These are phyloP conservation scores for Siniperca scherzeri DNA, from an alignment of 2,797 vertebrate genomes.

Conservation along the genomic window DNA sequence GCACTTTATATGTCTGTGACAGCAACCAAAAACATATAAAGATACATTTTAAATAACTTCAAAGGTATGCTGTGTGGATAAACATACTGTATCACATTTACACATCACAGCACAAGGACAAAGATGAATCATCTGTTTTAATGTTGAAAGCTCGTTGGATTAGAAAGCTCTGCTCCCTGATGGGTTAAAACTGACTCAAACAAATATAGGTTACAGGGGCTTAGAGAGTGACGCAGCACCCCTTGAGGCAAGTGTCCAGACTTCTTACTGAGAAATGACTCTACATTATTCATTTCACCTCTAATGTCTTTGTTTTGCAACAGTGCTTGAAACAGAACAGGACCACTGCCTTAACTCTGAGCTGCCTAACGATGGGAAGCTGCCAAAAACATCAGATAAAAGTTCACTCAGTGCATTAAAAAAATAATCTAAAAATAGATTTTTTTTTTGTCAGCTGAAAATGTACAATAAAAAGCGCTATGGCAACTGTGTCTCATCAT, in stretches of 20 bases:
- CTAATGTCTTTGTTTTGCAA: slow-evolving; percentile 70
- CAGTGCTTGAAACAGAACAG: slow-evolving; percentile 52
- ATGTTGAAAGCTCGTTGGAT: slow-evolving; percentile 40
- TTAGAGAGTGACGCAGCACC: slow-evolving; percentile 60
- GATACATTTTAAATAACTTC: slow-evolving; percentile 48
- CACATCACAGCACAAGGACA: slow-evolving; percentile 48
- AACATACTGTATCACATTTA: slow-evolving; percentile 50
- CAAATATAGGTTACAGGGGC: slow-evolving; percentile 68
- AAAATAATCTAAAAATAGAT: slow-evolving; percentile 51
- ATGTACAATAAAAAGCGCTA: slow-evolving; percentile 44
- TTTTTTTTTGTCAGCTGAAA: slow-evolving; percentile 39
- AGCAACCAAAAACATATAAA: slow-evolving; percentile 31
- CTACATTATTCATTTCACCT: slow-evolving; percentile 76
- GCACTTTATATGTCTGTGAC: slow-evolving; percentile 39
- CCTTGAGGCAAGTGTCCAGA: slow-evolving; percentile 71
- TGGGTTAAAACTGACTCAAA: slow-evolving; percentile 62
- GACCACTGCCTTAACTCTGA: slow-evolving; percentile 24
- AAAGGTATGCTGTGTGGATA: slow-evolving; percentile 24
- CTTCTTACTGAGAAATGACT: slow-evolving; percentile 64
- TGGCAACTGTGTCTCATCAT: slow-evolving; percentile 40
- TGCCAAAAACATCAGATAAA: slow-evolving; percentile 39
- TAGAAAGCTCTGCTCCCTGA: slow-evolving; percentile 49
- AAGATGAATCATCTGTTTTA: slow-evolving; percentile 56
- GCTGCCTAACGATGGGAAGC: slow-evolving; percentile 39
- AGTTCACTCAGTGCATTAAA: slow-evolving; percentile 28